Base-by-base conservation (phyloP, 2,888 invertebrate species). In the Callinectes sapidus region DNA sequence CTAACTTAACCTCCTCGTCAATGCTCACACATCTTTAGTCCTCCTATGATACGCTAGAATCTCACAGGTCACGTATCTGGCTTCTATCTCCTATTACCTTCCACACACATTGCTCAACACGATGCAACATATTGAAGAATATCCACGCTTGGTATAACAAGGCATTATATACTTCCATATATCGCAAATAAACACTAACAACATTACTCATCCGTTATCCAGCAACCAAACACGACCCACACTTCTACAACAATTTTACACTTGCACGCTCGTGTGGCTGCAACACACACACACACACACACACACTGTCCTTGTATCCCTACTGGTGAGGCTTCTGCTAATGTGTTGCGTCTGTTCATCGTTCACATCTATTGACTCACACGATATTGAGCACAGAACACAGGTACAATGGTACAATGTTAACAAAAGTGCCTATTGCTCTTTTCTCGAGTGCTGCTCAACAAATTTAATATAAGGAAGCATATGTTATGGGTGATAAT, bases 271-370 rank as follows among this genome's bases (percentile, higher is more conserved):
- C 23, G 2, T 23, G 23, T 61, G 23, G 61, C 23, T 61, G 23
- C 13, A 61, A 71, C 66, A 71, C 8, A 71, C 35, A 66, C 13
- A 71, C 32, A 71, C 61, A 89, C 61, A 89, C 61, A 89, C 61
- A 89, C 66, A 89, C 66, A 89, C 28, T 35, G 81, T 35, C 32
- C 81, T 81, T 35, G 35, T 35, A 35, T 35, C 81, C 14, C 35
- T 16, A 35, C 32, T 81, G 35, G 14, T 81, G 81, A 10, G 81
- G 81, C 81, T 81, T 81, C 81, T 16, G 81, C 35, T 81, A 13
- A 3, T 5, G 32, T 35, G 28, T 2, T 71, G 61, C 32, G 14
- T 81, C 35, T 81, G 81, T 81, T 81, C 35, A n/a, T 81, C 81
- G n/a, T 10, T 71, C 71, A 71, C 13, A 23, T 71, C 28, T 71